Evolutionary conservation across 2,888 invertebrate genomes (phyloP), one percentile per base, ranked within the genome.

Genomic region (Andrena haemorrhoa): DNA sequence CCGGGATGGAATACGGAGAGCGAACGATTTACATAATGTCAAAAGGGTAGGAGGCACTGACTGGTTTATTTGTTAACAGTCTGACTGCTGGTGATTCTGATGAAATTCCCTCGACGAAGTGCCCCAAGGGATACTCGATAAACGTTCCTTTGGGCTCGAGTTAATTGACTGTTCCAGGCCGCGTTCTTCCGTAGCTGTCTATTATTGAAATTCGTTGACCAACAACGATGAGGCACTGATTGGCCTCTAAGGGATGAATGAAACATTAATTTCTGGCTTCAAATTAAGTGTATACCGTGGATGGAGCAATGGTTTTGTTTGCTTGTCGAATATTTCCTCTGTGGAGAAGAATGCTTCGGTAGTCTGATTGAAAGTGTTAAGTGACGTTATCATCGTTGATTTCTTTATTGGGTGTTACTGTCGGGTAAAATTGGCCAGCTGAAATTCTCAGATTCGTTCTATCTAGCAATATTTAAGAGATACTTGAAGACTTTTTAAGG

Each of bases 31-130:
- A 2, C n/a, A 60, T 49, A n/a, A 4, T 26, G 49, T 7, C 35
- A 29, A 65, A 65, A n/a, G 8, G 20, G 12, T 49, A 41, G 31
- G 33, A 47, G 29, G 58, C 31, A 16, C 3, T 23, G 23, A 0
- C 16, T 16, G 5, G 74, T 68, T 74, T 74, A 74, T 74, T 47
- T 33, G 47, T 53, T 41, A 49, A 12, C 49, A 26, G 3, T 31
- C 53, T 41, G 31, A 7, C 20, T 61, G 68, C 33, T 12, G 35
- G 29, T n/a, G 20, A 61, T 66, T 33, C 23, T 12, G 26, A 61
- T 68, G 10, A 23, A 63, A 73, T 73, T 53, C 23, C 20, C 41
- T 20, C 49, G 31, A 65, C 26, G 35, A 60, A 47, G 5, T 33
- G 20, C 23, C 58, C 47, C 16, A n/a, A 35, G 41, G 70, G 51